phyloP scores from a whole-genome alignment of 2,797 vertebrate genomes.

The Molossus molossus region DNA sequence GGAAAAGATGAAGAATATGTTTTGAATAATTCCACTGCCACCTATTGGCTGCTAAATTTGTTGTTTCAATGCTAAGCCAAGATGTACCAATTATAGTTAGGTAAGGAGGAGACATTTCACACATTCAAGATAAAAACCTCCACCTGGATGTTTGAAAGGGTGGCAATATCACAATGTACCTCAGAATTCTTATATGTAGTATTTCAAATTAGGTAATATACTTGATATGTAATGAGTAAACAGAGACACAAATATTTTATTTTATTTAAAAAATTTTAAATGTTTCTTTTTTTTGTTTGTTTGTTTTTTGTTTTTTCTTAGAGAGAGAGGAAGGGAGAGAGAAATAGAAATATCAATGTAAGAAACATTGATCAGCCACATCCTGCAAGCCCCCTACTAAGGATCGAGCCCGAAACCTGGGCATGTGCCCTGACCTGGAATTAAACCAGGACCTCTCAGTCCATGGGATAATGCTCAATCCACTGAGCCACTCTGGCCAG shows the following conservation, averaged over 20 bases:
- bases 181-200: background rate
- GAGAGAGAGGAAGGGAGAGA: no score
- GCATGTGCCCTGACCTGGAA: no score
- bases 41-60: constrained; percentile 88
- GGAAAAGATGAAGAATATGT: constrained; percentile 75
- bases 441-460: no score
- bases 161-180: background rate
- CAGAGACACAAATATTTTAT: background rate
- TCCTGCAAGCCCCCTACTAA: no score
- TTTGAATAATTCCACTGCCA: constrained; percentile 89
- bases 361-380: no score
- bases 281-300: no score
- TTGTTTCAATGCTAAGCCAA: constrained; percentile 65
- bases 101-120: background rate
- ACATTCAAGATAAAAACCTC: constrained; percentile 31
- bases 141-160: background rate
- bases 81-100: background rate
- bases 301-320: no score
- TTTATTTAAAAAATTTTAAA: no score
- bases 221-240: background rate
- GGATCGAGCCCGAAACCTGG: no score
- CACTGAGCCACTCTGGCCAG: no score
- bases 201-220: constrained; percentile 13
- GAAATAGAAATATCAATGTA: no score
- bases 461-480: no score